Conservation (phyloP, 2,888 invertebrate genomes). For the Fragum whitleyi region DNA sequence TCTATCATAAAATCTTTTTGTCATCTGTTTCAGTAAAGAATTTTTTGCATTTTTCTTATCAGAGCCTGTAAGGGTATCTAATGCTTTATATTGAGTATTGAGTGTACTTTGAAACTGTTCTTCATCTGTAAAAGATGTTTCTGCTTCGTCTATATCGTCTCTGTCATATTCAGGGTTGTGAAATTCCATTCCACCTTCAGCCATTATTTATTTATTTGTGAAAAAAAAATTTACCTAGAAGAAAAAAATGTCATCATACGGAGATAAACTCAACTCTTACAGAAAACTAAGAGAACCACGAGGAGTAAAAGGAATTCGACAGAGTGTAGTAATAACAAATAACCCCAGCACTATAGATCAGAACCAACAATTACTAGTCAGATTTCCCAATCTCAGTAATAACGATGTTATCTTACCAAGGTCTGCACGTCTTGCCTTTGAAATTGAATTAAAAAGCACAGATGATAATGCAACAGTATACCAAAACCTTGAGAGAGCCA, state of each 20-base stretch:
- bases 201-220: constrained; percentile 39
- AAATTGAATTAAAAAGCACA: constrained; percentile 41
- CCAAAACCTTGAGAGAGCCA: constrained; percentile 58
- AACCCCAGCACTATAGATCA: constrained; percentile 62
- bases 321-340: constrained; percentile 57
- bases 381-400: constrained; percentile 60
- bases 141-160: constrained; percentile 37
- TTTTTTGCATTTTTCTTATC: constrained; percentile 28
- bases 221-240: neutral
- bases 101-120: constrained; percentile 47
- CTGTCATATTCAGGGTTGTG: constrained; percentile 39
- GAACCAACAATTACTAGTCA: constrained; percentile 60
- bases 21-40: constrained; percentile 32
- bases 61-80: constrained; percentile 35
- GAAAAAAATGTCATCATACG: constrained; percentile 32
- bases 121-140: constrained; percentile 44
- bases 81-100: constrained; percentile 36
- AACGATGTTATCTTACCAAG: constrained; percentile 60
- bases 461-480: constrained; percentile 52
- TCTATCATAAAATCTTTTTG: constrained; percentile 47
- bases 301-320: constrained; percentile 57
- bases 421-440: constrained; percentile 54
- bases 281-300: constrained; percentile 43
- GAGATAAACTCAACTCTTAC: constrained; percentile 34
- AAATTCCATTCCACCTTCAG: constrained; percentile 44